These are phyloP conservation scores for Diorhabda elongata DNA, from an alignment of 1,140 invertebrate genomes.

Conservation along the genomic window DNA sequence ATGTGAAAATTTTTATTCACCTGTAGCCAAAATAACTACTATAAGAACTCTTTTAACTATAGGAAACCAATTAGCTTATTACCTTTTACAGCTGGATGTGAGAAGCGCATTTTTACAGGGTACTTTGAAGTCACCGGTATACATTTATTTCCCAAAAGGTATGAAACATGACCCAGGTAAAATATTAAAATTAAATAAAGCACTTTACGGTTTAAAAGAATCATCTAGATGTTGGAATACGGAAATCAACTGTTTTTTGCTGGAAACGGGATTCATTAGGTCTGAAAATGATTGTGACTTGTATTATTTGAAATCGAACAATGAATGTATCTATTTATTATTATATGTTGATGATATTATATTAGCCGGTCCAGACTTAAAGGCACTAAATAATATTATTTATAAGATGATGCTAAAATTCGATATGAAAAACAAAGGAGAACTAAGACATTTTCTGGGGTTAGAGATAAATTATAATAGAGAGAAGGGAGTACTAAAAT, in stretches of 20 bases:
- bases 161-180: slow-evolving; percentile 28
- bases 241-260: slow-evolving; percentile 19
- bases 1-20: slow-evolving; percentile 19
- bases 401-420: slow-evolving; percentile 23
- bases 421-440: slow-evolving; percentile 26
- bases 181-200: slow-evolving; percentile 1
- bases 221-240: not conserved
- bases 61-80: slow-evolving; percentile 9
- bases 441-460: slow-evolving; percentile 23
- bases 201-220: slow-evolving; percentile 20
- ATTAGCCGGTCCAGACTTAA: slow-evolving; percentile 15
- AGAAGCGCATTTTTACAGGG: slow-evolving; percentile 7
- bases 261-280: slow-evolving; percentile 16
- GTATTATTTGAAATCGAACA: slow-evolving; percentile 12
- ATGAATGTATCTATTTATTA: slow-evolving; percentile 21
- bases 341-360: slow-evolving; percentile 29
- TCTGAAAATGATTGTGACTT: slow-evolving; percentile 17
- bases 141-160: not conserved
- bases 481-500: slow-evolving; percentile 20
- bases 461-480: slow-evolving; percentile 25
- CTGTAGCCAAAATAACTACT: slow-evolving; percentile 9
- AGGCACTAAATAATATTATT: slow-evolving; percentile 10
- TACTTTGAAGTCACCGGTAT: not conserved
- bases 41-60: slow-evolving; percentile 5
- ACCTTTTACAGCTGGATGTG: slow-evolving; percentile 11